Percentiles rank a stretch among this genome's conserved stretches.
phyloP scores from a whole-genome alignment of 2,888 invertebrate species.

The Neocrepidodera transversa region DNA sequence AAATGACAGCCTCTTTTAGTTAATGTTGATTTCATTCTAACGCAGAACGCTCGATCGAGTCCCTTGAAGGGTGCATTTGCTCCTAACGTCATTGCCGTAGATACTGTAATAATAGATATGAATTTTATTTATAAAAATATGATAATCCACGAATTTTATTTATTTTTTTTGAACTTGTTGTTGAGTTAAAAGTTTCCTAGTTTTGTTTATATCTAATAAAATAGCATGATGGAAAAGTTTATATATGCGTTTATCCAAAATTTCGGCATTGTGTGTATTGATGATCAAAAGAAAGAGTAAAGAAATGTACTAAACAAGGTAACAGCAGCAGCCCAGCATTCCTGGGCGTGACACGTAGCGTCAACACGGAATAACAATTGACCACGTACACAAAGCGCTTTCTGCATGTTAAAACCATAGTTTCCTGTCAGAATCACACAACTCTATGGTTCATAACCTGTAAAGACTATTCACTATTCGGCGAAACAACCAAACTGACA shows the following conservation, averaged over 20 bases:
- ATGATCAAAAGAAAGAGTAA: constrained; percentile 17
- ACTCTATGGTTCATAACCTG: constrained; percentile 51
- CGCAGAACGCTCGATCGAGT: constrained; percentile 90
- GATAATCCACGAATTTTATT: no score
- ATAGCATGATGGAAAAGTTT: no score
- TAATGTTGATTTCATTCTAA: constrained; percentile 96
- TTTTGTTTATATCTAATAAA: no score
- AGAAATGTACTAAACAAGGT: constrained; percentile 36
- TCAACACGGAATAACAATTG: constrained; percentile 58
- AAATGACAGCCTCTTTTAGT: constrained; percentile 97
- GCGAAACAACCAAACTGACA: constrained; percentile 36
- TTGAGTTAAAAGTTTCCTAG: no score
- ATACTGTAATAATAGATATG: constrained; percentile 74
- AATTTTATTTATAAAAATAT: no score
- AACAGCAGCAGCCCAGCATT: constrained; percentile 48
- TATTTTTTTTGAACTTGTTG: no score
- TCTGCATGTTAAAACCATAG: constrained; percentile 57
- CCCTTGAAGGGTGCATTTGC: constrained; percentile 75
- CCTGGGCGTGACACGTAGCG: constrained; percentile 58
- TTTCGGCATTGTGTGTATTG: constrained; percentile 4
- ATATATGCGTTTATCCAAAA: constrained; percentile 18
- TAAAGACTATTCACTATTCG: constrained; percentile 33
- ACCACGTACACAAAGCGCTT: constrained; percentile 56
- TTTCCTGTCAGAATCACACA: constrained; percentile 57
- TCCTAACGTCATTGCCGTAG: constrained; percentile 82